Conservation (phyloP, 2,888 invertebrate genomes). For the Nezara viridula region DNA sequence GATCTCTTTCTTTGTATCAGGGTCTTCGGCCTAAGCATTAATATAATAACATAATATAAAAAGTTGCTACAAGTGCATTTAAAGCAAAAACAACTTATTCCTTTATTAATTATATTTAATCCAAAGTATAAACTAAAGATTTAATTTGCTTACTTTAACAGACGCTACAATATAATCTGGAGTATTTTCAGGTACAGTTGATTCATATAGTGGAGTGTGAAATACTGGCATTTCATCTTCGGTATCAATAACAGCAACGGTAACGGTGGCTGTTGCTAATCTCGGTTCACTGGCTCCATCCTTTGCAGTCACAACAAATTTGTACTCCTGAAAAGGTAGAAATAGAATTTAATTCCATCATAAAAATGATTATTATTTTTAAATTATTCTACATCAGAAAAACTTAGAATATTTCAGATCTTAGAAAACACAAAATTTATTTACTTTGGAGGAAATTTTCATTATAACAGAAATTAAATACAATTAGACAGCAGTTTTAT, state of each 20-base stretch:
- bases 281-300: conserved; percentile 90
- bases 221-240: conserved; percentile 89
- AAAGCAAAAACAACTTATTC: background rate
- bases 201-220: conserved; percentile 79
- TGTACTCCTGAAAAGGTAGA: conserved; percentile 75
- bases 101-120: no score
- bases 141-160: conserved; percentile 74
- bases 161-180: conserved; percentile 83
- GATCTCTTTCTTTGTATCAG: conserved; percentile 86
- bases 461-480: no score
- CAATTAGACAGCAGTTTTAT: background rate
- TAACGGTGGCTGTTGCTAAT: conserved; percentile 88
- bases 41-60: background rate
- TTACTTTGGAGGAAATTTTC: background rate
- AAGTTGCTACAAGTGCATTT: conserved; percentile 47
- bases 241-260: conserved; percentile 83
- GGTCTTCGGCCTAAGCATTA: conserved; percentile 80
- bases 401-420: background rate
- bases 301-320: conserved; percentile 89
- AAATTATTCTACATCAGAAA: background rate
- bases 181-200: conserved; percentile 87
- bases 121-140: background rate
- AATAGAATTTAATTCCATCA: background rate
- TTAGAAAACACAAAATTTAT: background rate
- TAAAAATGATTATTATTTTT: no score